Conservation (phyloP, 2,888 invertebrate species). For the Pachliopta kotzebuea region DNA sequence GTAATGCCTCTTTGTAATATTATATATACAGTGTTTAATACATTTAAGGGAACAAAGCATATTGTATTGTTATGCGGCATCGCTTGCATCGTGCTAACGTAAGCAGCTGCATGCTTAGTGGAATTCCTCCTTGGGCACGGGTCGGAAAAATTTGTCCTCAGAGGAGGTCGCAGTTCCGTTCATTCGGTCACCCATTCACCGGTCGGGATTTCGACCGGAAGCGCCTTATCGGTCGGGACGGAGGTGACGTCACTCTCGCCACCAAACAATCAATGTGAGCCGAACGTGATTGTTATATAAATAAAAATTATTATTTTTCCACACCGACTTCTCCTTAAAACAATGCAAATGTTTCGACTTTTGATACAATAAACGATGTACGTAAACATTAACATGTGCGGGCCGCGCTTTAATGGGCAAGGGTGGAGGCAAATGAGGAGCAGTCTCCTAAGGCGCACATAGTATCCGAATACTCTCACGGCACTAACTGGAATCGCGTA, state of each 20-base stretch:
- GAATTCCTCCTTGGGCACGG: conserved; percentile 25
- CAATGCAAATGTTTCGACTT: conserved; percentile 62
- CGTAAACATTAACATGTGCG: conserved; percentile 31
- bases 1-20: neutral
- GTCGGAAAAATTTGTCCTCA: conserved; percentile 40
- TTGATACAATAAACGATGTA: conserved; percentile 39
- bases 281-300: conserved; percentile 76
- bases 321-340: conserved; percentile 55
- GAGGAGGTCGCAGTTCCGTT: conserved; percentile 33
- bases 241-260: conserved; percentile 68
- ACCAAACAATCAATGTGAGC: conserved; percentile 57
- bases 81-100: neutral
- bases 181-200: conserved; percentile 40
- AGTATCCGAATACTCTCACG: conserved; percentile 63
- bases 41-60: conserved; percentile 3
- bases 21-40: neutral
- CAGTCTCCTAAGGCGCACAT: conserved; percentile 36
- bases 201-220: conserved; percentile 70
- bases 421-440: conserved; percentile 5
- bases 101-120: conserved; percentile 1
- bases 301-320: conserved; percentile 47
- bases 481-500: conserved; percentile 61
- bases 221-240: conserved; percentile 71
- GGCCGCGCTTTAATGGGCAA: conserved; percentile 11
- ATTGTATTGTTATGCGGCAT: conserved; percentile 1